Evolutionary conservation across 2,797 vertebrate species (phyloP).

Genomic region (Agapornis canus): DNA sequence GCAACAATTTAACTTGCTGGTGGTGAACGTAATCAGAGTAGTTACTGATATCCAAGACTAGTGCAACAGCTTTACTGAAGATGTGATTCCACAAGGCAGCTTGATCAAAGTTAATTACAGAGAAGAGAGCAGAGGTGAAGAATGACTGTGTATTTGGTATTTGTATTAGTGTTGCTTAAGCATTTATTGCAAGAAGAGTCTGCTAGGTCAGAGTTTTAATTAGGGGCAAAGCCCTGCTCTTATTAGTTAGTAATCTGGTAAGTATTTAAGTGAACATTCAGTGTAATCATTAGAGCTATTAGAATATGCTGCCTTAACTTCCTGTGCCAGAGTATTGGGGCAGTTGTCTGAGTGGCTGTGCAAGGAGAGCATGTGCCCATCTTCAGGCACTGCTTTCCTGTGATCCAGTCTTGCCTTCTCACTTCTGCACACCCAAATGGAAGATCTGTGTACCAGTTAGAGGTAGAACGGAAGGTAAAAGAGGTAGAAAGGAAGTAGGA

Average conservation of each 20-base stretch:
- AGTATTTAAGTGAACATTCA: not conserved
- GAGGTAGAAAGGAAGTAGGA: not conserved
- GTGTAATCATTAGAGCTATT: not conserved
- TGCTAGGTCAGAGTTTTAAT: not conserved
- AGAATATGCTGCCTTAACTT: not conserved
- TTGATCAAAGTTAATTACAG: not conserved
- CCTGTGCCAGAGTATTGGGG: rapidly evolving
- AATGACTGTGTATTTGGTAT: not conserved
- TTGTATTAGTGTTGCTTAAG: not conserved
- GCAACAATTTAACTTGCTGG: not conserved
- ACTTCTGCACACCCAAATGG: not conserved
- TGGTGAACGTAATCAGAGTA: not conserved
- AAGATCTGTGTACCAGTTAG: not conserved
- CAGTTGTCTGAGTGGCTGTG: not conserved
- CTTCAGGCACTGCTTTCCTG: not conserved
- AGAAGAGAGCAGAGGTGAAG: not conserved
- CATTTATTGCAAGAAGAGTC: not conserved
- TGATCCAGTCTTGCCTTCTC: not conserved
- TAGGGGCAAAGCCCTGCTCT: not conserved
- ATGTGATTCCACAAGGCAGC: not conserved
- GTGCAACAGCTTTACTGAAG: not conserved
- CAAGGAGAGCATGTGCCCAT: rapidly evolving
- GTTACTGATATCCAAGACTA: not conserved
- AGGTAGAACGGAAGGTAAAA: not conserved
- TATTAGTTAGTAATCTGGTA: not conserved